Evolutionary conservation across 2,888 invertebrate genomes (phyloP), one percentile per base, ranked within the genome.

Genomic region (Diplazon laetatorius): DNA sequence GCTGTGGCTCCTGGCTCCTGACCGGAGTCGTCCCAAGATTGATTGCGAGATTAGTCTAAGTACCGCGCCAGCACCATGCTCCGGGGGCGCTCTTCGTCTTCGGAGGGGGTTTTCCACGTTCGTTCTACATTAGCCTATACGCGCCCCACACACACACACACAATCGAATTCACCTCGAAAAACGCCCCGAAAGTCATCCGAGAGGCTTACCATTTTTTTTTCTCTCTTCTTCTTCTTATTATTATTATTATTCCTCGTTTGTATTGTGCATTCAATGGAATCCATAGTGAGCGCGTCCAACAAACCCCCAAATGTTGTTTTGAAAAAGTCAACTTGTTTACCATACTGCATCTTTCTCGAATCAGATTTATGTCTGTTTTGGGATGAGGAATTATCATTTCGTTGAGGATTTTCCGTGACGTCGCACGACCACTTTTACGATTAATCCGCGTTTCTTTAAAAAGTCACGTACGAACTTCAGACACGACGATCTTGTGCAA

Each of bases 41-140:
- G 88, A 89, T 89, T 86, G 88, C 87, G 78, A 88, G 89, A 89
- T 89, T 89, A 88, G 85, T 87, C 85, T 81, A 85, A 88, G 85
- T 84, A 87, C 85, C 83, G 74, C 78, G 75, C 78, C 80, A 71
- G 81, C 79, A 77, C 44, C 55, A 46, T 39, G 48, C 70, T 39
- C 55, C 59, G 66, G n/a, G n/a, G n/a, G n/a, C n/a, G n/a, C n/a
- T n/a, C n/a, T n/a, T n/a, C n/a, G n/a, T n/a, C n/a, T 60, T 46
- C 62, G 65, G 70, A 71, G 62, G 71, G 74, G 71, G 46, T 78
- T 69, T 68, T 35, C 48, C 63, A 5, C 62, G 46, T 60, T 30
- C 42, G 37, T 48, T 63, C 44, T 20, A 6, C 30, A 9, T n/a
- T n/a, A n/a, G n/a, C n/a, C n/a, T n/a, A n/a, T n/a, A n/a, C n/a